These are phyloP conservation scores for Cheilosia urbana DNA, from an alignment of 2,888 invertebrate genomes.

Conservation along the genomic window DNA sequence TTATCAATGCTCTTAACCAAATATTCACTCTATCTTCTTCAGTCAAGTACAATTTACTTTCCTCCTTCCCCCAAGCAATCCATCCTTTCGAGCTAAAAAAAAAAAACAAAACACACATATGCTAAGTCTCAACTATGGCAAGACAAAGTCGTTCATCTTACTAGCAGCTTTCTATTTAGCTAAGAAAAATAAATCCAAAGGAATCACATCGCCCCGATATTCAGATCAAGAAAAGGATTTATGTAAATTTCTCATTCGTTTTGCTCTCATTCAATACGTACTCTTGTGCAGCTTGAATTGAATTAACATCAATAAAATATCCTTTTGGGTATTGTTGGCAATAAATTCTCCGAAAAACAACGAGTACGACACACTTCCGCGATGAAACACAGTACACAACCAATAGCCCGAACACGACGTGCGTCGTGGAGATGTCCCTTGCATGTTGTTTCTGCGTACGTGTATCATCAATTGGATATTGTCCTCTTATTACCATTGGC, in stretches of 20 bases:
- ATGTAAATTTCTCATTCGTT: conserved; percentile 63
- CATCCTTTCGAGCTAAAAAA: conserved; percentile 20
- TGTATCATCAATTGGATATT: conserved; percentile 25
- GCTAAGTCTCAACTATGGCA: conserved; percentile 46
- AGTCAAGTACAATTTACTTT: conserved; percentile 46
- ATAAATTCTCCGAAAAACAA: conserved; percentile 44
- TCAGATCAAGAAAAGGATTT: conserved; percentile 56
- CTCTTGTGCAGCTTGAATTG: conserved; percentile 79
- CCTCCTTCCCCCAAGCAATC: conserved; percentile 9
- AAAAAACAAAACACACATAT: conserved; percentile 28
- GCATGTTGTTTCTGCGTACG: not conserved
- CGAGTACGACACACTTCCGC: conserved; percentile 20
- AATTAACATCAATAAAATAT: conserved; percentile 82
- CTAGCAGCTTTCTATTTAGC: conserved; percentile 59
- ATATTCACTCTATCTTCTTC: conserved; percentile 63
- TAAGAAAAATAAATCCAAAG: conserved; percentile 65
- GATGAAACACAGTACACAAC: conserved; percentile 17
- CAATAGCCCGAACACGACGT: not conserved
- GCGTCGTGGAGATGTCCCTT: not conserved
- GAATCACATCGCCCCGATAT: conserved; percentile 33
- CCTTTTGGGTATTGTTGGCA: conserved; percentile 58
- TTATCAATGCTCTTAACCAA: conserved; percentile 70
- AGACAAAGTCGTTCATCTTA: conserved; percentile 69
- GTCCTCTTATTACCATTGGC: conserved; percentile 30
- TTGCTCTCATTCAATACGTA: conserved; percentile 18